phyloP scores from a whole-genome alignment of 53 echinoderm and acorn worm genomes.

The Stichopus horrens region DNA sequence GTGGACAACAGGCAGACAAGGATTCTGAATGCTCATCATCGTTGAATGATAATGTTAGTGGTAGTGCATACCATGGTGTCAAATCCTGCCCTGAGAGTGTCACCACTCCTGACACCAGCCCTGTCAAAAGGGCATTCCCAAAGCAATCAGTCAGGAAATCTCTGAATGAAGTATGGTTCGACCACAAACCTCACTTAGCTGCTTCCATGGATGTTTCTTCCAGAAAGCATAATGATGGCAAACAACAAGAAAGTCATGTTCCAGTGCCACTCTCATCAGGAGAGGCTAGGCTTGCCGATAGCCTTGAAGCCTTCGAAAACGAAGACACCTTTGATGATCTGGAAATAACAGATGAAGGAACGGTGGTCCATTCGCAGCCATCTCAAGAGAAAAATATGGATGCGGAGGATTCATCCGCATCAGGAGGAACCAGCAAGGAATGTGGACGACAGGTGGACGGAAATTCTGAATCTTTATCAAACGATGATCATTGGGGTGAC shows the following conservation, averaged over 20 bases:
- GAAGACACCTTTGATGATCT: neutral
- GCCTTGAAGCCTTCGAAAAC: neutral
- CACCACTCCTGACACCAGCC: neutral
- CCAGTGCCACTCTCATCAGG: neutral
- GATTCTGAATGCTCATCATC: too few relatives aligned
- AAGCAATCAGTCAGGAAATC: conserved; percentile 21
- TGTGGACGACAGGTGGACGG: neutral
- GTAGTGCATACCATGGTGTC: too few relatives aligned
- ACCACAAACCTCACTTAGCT: neutral
- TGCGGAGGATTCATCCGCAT: neutral
- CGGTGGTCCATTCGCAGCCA: neutral
- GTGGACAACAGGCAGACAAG: too few relatives aligned
- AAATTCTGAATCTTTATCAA: neutral
- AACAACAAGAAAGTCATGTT: neutral
- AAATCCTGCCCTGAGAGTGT: neutral
- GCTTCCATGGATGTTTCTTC: neutral
- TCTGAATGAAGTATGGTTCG: conserved; percentile 7
- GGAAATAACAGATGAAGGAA: neutral
- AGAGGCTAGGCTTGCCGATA: neutral
- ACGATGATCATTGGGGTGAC: neutral
- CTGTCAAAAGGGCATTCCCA: too few relatives aligned
- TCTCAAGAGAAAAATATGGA: neutral
- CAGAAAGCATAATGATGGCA: neutral
- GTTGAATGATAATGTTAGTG: too few relatives aligned
- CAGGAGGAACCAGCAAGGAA: neutral